Conservation (phyloP, 2,113 vertebrate species). For the Strigops habroptila region DNA sequence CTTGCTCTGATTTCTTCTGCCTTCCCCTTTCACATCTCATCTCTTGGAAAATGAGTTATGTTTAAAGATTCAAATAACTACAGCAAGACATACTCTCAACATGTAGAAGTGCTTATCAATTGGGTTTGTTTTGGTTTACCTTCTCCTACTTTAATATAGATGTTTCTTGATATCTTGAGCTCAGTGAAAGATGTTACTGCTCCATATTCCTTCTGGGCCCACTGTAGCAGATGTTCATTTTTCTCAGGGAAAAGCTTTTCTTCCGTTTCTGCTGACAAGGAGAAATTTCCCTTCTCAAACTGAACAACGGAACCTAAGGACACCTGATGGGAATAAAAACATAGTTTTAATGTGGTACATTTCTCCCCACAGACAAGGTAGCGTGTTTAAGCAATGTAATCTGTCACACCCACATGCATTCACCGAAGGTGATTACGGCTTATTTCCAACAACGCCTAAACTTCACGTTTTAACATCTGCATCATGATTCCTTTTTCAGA, state of each 20-base stretch:
- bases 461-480: not conserved
- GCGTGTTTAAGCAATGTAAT: not conserved
- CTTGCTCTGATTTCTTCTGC: not conserved
- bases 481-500: not conserved
- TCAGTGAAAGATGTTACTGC: slow-evolving; percentile 97
- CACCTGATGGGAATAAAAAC: slow-evolving; percentile 77
- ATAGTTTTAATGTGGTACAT: not conserved
- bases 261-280: slow-evolving; percentile 73
- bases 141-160: slow-evolving; percentile 98
- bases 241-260: slow-evolving; percentile 80
- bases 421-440: not conserved
- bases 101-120: not conserved
- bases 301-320: slow-evolving; percentile 82
- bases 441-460: not conserved
- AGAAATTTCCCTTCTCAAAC: slow-evolving; percentile 83
- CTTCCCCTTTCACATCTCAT: not conserved
- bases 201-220: slow-evolving; percentile 86
- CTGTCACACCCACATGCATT: not conserved
- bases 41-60: not conserved
- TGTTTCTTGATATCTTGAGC: slow-evolving; percentile 87
- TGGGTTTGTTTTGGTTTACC: slow-evolving; percentile 69
- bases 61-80: not conserved
- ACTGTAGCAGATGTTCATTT: slow-evolving; percentile 88
- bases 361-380: not conserved
- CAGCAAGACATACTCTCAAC: not conserved